phyloP scores from a whole-genome alignment of 37 sponge, comb jelly and placozoan genomes.

The Corticium candelabrum region DNA sequence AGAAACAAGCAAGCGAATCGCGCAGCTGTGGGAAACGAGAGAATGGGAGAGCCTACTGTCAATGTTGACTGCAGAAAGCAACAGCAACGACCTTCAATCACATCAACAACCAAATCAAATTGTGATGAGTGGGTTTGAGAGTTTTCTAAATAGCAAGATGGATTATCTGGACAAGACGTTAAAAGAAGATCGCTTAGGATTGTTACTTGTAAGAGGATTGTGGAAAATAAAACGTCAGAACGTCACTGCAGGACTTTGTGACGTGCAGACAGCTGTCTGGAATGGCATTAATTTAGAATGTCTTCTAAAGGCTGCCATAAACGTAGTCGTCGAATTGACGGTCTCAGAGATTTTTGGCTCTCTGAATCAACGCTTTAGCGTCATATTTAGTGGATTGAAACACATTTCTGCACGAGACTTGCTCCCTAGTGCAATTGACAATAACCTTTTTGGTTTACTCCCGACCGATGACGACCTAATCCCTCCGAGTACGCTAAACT shows the following conservation, averaged over 20 bases:
- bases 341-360: too few relatives aligned
- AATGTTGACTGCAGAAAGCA: not conserved
- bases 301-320: not conserved
- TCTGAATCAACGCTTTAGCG: not conserved
- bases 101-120: not conserved
- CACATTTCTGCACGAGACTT: not conserved
- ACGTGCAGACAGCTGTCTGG: not conserved
- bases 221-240: not conserved
- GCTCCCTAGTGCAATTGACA: not conserved
- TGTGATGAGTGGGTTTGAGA: too few relatives aligned
- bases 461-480: not conserved
- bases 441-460: not conserved
- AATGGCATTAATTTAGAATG: not conserved
- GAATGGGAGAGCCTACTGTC: not conserved
- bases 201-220: not conserved
- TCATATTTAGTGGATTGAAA: not conserved
- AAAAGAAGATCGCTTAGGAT: not conserved
- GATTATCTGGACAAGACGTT: not conserved
- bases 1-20: not conserved
- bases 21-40: not conserved
- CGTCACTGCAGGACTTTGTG: not conserved
- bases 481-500: conserved; percentile 16
- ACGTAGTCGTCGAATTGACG: not conserved
- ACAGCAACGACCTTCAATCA: not conserved
- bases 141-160: too few relatives aligned